Conservation (phyloP, 2,797 vertebrate species). For the Novumbra hubbsi region DNA sequence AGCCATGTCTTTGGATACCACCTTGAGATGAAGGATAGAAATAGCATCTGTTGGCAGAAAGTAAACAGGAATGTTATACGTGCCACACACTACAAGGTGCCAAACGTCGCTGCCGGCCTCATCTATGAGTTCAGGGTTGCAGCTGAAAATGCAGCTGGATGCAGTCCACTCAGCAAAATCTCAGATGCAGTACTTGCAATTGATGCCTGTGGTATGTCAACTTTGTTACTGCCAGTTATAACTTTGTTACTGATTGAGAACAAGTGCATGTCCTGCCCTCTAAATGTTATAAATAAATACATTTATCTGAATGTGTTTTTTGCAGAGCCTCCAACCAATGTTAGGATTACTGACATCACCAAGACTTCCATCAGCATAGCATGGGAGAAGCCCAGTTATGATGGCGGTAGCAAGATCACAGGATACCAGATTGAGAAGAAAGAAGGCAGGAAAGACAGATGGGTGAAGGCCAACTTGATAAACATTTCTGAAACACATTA, state of each 20-base stretch:
- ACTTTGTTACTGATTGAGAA: too few species aligned
- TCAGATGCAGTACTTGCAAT: constrained; percentile 83
- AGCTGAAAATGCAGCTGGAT: constrained; percentile 80
- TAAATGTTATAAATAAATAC: too few species aligned
- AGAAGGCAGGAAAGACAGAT: background rate
- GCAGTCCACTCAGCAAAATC: constrained; percentile 78
- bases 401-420: constrained; percentile 31
- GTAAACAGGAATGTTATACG: constrained; percentile 79
- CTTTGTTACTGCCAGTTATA: background rate
- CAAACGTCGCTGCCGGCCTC: constrained; percentile 74
- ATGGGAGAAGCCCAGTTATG: constrained; percentile 80
- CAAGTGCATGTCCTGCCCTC: too few species aligned
- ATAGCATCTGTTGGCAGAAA: constrained; percentile 83
- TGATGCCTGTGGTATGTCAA: constrained; percentile 71
- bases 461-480: constrained; percentile 4
- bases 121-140: constrained; percentile 82
- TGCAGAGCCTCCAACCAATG: constrained; percentile 67
- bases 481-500: background rate
- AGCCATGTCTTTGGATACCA: constrained; percentile 75
- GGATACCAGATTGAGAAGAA: constrained; percentile 5
- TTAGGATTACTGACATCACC: constrained; percentile 78
- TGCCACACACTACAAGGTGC: constrained; percentile 80
- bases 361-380: constrained; percentile 74
- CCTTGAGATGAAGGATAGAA: constrained; percentile 83
- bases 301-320: background rate